Evolutionary conservation across 2,888 invertebrate species (phyloP), one percentile per base, ranked within the genome.

Genomic region (Anticlea derivata): DNA sequence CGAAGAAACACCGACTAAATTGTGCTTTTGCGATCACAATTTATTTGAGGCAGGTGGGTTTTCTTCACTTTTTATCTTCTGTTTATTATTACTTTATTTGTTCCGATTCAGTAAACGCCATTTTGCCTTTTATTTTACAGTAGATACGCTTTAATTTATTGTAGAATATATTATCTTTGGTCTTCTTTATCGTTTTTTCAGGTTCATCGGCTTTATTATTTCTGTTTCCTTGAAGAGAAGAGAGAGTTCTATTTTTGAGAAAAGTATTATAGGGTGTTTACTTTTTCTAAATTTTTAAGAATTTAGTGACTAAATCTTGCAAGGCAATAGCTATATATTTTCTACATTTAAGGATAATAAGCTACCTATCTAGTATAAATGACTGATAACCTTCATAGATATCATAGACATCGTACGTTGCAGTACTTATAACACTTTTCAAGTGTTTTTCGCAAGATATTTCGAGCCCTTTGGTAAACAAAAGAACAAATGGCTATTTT

Each of bases 1-100:
- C 57, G 43, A 52, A 44, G 37, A 5, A 47, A 13, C 41, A 44
- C 33, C 48, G 39, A 56, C 52, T 56, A 45, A 48, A 55, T 56
- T 52, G 44, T 38, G 39, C 29, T 52, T 47, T 44, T 44, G 34
- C 50, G 35, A 48, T 47, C 30, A 33, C 45, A 50, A 58, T 46
- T 58, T 55, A 55, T 58, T 31, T 37, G 35, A 39, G 26, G 44
- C 49, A 51, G 39, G 48, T 50, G 48, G 33, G 38, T 46, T 46
- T 48, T 26, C 12, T 37, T 37, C 31, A 41, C 48, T 17, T 48
- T 50, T 47, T 52, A 43, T 52, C 46, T 50, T 26, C 31, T 40
- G 39, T 47, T 54, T 50, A 47, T 35, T 49, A 47, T 43, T 33
- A 23, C 31, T 27, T 31, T 50, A 47, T 46, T 44, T 50, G 31